phyloP scores from a whole-genome alignment of 2,888 invertebrate genomes.

The Axea sp. region DNA sequence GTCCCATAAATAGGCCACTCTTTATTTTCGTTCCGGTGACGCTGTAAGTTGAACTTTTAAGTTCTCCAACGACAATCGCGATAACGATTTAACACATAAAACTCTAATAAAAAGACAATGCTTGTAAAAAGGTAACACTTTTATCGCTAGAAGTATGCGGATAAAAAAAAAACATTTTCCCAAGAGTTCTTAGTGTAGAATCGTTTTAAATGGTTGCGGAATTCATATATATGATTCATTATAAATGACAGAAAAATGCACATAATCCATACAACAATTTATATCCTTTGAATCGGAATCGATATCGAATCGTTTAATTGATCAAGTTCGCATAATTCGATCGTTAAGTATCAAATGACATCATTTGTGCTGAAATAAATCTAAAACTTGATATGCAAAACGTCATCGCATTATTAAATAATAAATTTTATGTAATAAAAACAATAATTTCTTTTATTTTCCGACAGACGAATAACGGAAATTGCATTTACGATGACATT shows the following conservation, averaged over 20 bases:
- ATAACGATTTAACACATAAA: slow-evolving; percentile 2
- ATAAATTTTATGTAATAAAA: slow-evolving; percentile 10
- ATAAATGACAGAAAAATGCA: slow-evolving; percentile 14
- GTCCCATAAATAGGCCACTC: slow-evolving; percentile 15
- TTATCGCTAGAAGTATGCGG: neutral
- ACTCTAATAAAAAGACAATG: slow-evolving; percentile 5
- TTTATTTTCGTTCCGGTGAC: slow-evolving; percentile 8
- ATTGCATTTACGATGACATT: slow-evolving; percentile 55
- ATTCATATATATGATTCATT: slow-evolving; percentile 23
- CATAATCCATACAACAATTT: slow-evolving; percentile 22
- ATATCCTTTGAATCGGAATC: slow-evolving; percentile 21
- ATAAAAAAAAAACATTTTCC: slow-evolving; percentile 17
- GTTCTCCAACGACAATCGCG: slow-evolving; percentile 1
- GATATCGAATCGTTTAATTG: slow-evolving; percentile 7
- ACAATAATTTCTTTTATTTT: slow-evolving; percentile 23
- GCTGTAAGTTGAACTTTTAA: neutral
- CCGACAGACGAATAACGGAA: too few species aligned
- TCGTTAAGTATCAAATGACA: slow-evolving; percentile 33
- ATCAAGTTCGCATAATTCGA: slow-evolving; percentile 30
- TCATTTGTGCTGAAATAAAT: slow-evolving; percentile 12
- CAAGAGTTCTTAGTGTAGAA: slow-evolving; percentile 17
- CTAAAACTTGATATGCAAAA: neutral
- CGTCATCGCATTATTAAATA: neutral
- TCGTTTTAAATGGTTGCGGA: slow-evolving; percentile 10
- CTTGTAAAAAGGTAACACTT: neutral